Base-by-base conservation (phyloP, 2,797 vertebrate genomes). In the Peromyscus eremicus region DNA sequence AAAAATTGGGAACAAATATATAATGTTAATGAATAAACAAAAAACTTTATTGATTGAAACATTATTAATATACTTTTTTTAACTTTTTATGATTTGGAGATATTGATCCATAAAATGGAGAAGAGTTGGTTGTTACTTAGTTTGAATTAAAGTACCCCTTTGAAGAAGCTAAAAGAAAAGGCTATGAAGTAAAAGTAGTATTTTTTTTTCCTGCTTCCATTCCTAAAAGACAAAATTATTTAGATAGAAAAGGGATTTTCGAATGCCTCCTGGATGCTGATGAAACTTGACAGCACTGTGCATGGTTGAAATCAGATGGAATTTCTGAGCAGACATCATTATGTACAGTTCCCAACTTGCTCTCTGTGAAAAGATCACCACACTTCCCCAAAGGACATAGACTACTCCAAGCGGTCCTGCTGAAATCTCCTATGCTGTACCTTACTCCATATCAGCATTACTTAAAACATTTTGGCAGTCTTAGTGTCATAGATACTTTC, bases 211-310 rank as follows among this genome's bases (percentile, higher is more conserved):
- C 14, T 77, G 32, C 10, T 86, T 80, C 8, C 9, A 79, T 12
- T 29, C 27, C 2, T 57, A 87, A 70, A 37, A 62, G 46, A 46
- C 37, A 76, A 60, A 95, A 34, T 81, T 83, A 34, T 91, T 13
- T 85, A 5, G 5, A 29, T 57, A 6, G 10, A 81, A 89, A 85
- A 88, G 40, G 1, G 7, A 29, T 57, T 55, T 10, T 9, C 60
- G 80, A 97, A 60, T 66, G 37, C 10, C 64, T 70, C 5, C n/a
- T 64, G 29, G 43, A 81, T 62, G 49, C 1, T 89, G 76, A 77
- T 95, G 80, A 93, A 93, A 60, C 49, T 82, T 93, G 17, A 92
- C 84, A 92, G 34, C 25, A 77, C 64, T 89, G 64, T 93, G 96
- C 70, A 71, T 62, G 16, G 86, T 82, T 82, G 40, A 96, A 89